Evolutionary conservation across 1,140 invertebrate species (phyloP), one percentile per base, ranked within the genome.

Genomic region (Drosophila prosaltans): DNA sequence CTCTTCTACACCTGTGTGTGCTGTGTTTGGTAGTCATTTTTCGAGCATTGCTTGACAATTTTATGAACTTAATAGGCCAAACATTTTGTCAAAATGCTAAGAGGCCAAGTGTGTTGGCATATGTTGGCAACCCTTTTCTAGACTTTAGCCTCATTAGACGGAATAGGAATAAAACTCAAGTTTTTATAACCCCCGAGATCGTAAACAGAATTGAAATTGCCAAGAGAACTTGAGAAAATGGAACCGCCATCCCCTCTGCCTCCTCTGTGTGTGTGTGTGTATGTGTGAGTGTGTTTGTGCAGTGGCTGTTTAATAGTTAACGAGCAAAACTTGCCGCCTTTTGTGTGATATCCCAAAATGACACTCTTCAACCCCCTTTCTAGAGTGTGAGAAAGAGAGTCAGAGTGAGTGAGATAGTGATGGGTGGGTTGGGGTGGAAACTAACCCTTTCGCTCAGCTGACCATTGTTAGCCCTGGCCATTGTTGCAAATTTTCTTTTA

Each of bases 401-500:
- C 16, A 21, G 24, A 1, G 7, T 21, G 7, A 6, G 43, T n/a
- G 45, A 21, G 16, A 21, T 6, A 1, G 5, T 45, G 7, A 6
- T n/a, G n/a, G 43, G 43, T 3, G 7, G 16, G 6, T 2, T 7
- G 45, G 43, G 6, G 6, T 36, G 6, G 32, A 21, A n/a, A 24
- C 55, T 59, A 62, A 48, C 64, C 71, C 72, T 32, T 69, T 76
- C 32, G 57, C 51, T 75, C 72, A 76, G 73, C 74, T 39, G 74
- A 71, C 73, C 78, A 88, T 89, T 89, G 72, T 80, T 72, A 65
- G 21, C 7, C 45, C 72, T 63, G 65, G 76, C 61, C 65, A 88
- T 86, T 86, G 83, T 86, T 88, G 84, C 80, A 89, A 84, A 89
- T 78, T 68, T 89, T 78, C 77, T 73, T 88, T 88, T 88, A 83